phyloP scores from a whole-genome alignment of 2,797 vertebrate species.

The Halcyon chelicuti region DNA sequence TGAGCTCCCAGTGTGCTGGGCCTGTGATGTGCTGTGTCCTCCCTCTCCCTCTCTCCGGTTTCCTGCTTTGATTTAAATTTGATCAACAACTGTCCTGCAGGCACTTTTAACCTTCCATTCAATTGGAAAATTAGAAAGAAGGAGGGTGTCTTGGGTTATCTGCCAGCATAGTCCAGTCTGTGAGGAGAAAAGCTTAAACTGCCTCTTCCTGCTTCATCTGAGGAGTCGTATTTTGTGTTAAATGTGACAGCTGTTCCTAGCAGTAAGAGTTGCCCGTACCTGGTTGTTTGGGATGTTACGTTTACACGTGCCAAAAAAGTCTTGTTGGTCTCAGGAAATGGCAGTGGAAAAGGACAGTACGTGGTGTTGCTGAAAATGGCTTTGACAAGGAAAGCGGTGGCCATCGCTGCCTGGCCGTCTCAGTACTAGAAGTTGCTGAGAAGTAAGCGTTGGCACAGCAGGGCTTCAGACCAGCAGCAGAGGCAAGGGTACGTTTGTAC shows the following conservation, averaged over 20 bases:
- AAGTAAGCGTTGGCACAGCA: background rate
- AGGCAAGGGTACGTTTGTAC: background rate
- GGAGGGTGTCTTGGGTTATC: background rate
- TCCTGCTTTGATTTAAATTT: constrained; percentile 41
- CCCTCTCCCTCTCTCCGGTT: background rate
- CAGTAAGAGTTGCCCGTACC: background rate
- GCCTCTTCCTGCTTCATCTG: background rate
- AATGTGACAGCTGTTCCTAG: background rate
- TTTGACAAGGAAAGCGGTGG: background rate
- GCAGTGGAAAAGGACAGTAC: background rate
- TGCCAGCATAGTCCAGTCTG: background rate
- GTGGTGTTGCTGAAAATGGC: background rate
- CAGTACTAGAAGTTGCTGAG: background rate
- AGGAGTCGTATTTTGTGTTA: background rate
- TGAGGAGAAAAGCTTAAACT: background rate
- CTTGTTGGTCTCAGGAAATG: background rate
- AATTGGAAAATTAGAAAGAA: background rate
- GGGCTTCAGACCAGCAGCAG: background rate
- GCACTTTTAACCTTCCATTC: constrained; percentile 18
- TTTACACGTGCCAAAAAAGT: background rate
- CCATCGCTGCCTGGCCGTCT: background rate
- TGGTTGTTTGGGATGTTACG: background rate
- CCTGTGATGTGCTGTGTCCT: background rate
- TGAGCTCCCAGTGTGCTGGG: background rate
- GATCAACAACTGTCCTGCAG: constrained; percentile 26